A percentile compares a stretch with the other conserved stretches of the same genome.
Conservation (phyloP, 2,888 invertebrate genomes). For the Therioaphis trifolii region DNA sequence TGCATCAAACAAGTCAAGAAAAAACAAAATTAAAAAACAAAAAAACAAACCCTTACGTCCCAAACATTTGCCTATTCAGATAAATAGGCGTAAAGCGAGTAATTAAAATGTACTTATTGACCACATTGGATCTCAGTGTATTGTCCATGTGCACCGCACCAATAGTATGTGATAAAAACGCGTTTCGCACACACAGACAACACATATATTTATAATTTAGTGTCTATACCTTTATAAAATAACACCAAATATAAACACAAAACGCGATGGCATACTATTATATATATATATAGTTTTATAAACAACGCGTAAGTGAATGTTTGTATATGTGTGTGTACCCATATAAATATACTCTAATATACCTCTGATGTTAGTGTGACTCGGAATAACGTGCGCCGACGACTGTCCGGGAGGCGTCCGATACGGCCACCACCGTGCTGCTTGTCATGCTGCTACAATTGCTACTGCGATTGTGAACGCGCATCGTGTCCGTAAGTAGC, state of each 20-base stretch:
- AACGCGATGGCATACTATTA: too few relatives aligned
- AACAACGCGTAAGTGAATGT: background rate
- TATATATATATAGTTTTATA: background rate
- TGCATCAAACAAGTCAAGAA: too few relatives aligned
- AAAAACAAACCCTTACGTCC: too few relatives aligned
- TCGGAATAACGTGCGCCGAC: constrained; percentile 1
- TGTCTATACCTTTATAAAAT: too few relatives aligned
- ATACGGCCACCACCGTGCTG: constrained; percentile 1
- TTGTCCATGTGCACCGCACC: background rate
- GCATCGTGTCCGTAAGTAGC: constrained; percentile 31
- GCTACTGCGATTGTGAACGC: constrained; percentile 5
- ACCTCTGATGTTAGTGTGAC: constrained; percentile 22
- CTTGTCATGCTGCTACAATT: background rate
- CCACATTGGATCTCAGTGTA: background rate
- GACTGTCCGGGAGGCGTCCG: constrained; percentile 23
- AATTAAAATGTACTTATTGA: too few relatives aligned
- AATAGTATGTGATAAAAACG: background rate
- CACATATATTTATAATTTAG: too few relatives aligned
- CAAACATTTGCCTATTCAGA: too few relatives aligned
- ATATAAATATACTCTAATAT: background rate
- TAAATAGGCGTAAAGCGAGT: too few relatives aligned
- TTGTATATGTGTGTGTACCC: too few relatives aligned
- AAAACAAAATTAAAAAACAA: too few relatives aligned
- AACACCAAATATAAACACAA: too few relatives aligned
- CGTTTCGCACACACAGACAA: background rate